Evolutionary conservation across 2,888 invertebrate genomes (phyloP), one percentile per base, ranked within the genome.

Genomic region (Eupeodes latifasciatus): DNA sequence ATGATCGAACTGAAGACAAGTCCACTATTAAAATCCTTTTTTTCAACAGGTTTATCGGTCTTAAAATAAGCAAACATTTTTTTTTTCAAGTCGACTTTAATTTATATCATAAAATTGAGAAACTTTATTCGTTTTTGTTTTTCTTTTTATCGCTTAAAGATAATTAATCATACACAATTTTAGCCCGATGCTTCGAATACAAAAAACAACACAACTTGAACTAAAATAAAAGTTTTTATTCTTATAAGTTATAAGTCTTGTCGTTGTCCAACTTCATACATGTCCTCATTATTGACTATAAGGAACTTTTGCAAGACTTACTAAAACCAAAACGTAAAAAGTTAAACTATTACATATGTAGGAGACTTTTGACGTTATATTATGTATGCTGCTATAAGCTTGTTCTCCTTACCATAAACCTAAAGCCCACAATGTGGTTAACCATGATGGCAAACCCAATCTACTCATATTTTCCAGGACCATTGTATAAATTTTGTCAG

Each of bases 401-500:
- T 40, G 61, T 62, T 78, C 47, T 40, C 40, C 49, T 57, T 47
- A 72, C 40, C 44, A 72, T 57, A 44, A 59, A 55, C 75, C 62
- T 61, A 34, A n/a, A 19, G 19, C 71, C 83, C 76, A 87, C 76
- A 76, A 72, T 83, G 80, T 36, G 87, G 83, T 76, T 12, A 6
- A 19, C 82, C 75, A 76, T 34, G 0, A 44, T 75, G 36, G n/a
- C 72, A 57, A 47, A 74, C 49, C 77, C 53, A 62, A 61, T 64
- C 66, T 47, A 74, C 27, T 14, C 36, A 11, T 62, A 61, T 44
- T 27, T 27, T 51, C 11, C 11, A 53, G 49, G 51, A 59, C 19
- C 47, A 76, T 67, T 77, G 80, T 74, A 61, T 76, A 61, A 80
- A 77, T 83, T 87, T 87, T 87, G 87, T 83, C 87, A 80, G 80